A percentile compares a stretch with the other conserved stretches of the same genome.
phyloP scores from a whole-genome alignment of 1,140 invertebrate genomes.

The Hormaphis cornu region DNA sequence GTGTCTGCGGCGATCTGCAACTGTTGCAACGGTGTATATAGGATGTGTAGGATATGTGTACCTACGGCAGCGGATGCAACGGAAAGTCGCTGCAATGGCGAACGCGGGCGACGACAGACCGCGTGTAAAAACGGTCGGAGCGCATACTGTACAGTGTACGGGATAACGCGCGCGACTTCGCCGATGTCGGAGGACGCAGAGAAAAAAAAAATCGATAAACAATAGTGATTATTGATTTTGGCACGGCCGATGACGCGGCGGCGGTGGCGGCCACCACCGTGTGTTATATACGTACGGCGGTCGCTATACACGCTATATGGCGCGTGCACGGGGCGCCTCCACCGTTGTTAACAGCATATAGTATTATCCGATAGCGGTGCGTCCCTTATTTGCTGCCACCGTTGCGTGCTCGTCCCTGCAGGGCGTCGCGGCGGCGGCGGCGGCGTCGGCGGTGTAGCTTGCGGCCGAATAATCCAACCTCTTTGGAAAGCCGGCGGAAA shows the following conservation, averaged over 20 bases:
- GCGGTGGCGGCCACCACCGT: slow-evolving; percentile 15
- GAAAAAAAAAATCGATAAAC: slow-evolving; percentile 32
- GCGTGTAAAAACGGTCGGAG: background rate
- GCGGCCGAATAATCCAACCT: slow-evolving; percentile 2
- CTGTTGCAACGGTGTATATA: too few species aligned
- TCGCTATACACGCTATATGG: background rate
- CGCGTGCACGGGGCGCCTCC: background rate
- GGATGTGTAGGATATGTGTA: too few species aligned
- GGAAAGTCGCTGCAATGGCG: background rate
- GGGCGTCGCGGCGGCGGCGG: background rate
- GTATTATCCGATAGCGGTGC: background rate
- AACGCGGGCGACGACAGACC: background rate
- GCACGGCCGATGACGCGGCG: slow-evolving; percentile 29
- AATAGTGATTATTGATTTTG: slow-evolving; percentile 32
- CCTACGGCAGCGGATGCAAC: background rate
- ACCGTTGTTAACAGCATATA: too few species aligned
- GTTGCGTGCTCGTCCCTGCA: background rate
- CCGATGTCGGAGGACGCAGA: slow-evolving; percentile 2
- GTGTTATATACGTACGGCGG: too few species aligned
- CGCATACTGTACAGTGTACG: background rate
- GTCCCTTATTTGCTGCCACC: background rate
- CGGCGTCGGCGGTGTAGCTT: background rate
- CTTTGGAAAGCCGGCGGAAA: slow-evolving; percentile 8
- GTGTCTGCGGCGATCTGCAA: too few species aligned
- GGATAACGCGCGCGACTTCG: slow-evolving; percentile 10